Evolutionary conservation across 2,113 vertebrate species (phyloP).

Genomic region (Hippoglossus stenolepis): DNA sequence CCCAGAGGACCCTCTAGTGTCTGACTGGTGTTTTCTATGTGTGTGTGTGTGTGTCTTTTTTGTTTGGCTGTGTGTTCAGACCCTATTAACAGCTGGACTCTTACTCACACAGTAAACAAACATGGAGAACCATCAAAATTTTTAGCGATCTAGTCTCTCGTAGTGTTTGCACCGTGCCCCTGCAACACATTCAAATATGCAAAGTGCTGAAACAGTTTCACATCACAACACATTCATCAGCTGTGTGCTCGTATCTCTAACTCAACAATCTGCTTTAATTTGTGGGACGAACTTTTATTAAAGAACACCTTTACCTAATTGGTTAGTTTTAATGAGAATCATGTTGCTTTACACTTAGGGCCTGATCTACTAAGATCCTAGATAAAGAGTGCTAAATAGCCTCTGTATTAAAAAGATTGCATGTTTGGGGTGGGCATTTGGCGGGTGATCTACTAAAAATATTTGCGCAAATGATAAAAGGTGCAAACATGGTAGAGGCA

Average conservation of each 20-base stretch:
- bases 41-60: slow-evolving; percentile 41
- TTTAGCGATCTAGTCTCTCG: slow-evolving; percentile 52
- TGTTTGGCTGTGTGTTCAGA: slow-evolving; percentile 61
- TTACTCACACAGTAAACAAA: slow-evolving; percentile 77
- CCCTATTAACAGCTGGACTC: slow-evolving; percentile 76
- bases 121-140: slow-evolving; percentile 61
- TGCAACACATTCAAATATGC: slow-evolving; percentile 51
- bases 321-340: slow-evolving; percentile 47
- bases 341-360: slow-evolving; percentile 22
- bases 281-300: slow-evolving; percentile 31
- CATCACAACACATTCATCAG: slow-evolving; percentile 31
- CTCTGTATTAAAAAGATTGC: too few relatives aligned
- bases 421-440: too few relatives aligned
- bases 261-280: slow-evolving; percentile 44
- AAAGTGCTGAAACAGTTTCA: slow-evolving; percentile 36
- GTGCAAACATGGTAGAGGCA: too few relatives aligned
- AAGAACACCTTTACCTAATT: slow-evolving; percentile 24
- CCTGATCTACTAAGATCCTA: too few relatives aligned
- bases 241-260: slow-evolving; percentile 25
- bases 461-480: too few relatives aligned
- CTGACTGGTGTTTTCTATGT: slow-evolving; percentile 72
- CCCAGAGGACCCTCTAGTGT: slow-evolving; percentile 72
- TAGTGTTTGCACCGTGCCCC: slow-evolving; percentile 51
- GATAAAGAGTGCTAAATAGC: too few relatives aligned
- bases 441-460: too few relatives aligned